Evolutionary conservation across 2,797 vertebrate species (phyloP).

Genomic region (Choloepus didactylus): DNA sequence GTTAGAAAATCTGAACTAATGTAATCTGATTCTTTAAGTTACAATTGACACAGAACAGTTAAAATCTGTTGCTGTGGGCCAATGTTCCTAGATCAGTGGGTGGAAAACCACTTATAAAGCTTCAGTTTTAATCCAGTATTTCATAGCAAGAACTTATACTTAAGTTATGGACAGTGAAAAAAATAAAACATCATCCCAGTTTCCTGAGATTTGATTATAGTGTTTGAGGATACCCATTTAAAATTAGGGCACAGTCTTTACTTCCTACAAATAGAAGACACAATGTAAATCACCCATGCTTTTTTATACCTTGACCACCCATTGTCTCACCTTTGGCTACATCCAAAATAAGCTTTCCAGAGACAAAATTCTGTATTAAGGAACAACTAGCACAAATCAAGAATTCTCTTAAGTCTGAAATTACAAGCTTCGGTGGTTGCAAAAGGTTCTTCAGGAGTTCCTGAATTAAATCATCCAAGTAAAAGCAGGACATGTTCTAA

Average conservation of each 20-base stretch:
- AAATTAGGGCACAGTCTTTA: slow-evolving; percentile 1
- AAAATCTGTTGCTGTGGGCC: background rate
- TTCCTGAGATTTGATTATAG: background rate
- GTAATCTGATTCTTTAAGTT: background rate
- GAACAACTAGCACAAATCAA: background rate
- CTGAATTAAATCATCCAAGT: background rate
- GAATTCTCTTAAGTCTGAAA: slow-evolving; percentile 39
- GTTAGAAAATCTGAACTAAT: background rate
- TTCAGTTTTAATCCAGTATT: background rate
- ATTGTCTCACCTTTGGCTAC: background rate
- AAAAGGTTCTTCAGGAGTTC: background rate
- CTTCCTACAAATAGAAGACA: background rate
- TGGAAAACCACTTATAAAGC: background rate
- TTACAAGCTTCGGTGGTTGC: background rate
- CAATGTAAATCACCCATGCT: background rate
- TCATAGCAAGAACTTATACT: background rate
- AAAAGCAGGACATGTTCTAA: slow-evolving; percentile 31
- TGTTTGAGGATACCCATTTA: background rate
- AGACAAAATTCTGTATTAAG: slow-evolving; percentile 22
- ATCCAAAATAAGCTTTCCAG: slow-evolving; percentile 14
- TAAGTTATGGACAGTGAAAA: background rate
- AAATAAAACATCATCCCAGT: background rate
- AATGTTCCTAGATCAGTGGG: background rate
- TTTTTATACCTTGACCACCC: background rate
- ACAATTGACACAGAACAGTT: slow-evolving; percentile 20